Evolutionary conservation across 2,797 vertebrate species (phyloP).

Genomic region (Phataginus tetradactyla): DNA sequence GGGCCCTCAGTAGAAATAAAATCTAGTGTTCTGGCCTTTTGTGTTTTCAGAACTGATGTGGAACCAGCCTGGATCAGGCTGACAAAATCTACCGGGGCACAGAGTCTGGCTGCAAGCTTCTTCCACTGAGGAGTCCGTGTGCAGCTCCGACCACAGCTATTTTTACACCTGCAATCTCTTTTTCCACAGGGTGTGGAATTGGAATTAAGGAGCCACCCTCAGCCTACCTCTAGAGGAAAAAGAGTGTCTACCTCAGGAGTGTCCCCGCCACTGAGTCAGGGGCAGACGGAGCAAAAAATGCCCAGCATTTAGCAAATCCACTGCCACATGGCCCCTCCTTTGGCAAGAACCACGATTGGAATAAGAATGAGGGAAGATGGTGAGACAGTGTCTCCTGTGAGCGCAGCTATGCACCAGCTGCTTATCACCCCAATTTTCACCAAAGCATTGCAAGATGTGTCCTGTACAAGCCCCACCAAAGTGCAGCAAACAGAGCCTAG

Average conservation of each 20-base stretch:
- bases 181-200: neutral
- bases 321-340: neutral
- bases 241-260: neutral
- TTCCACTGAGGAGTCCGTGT: neutral
- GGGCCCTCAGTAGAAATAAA: neutral
- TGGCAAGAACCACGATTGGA: neutral
- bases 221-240: neutral
- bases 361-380: neutral
- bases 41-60: neutral
- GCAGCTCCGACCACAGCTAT: neutral
- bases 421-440: neutral
- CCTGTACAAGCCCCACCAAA: accelerated
- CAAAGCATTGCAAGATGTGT: accelerated
- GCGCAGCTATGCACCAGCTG: neutral
- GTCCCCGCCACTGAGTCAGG: neutral
- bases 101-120: neutral
- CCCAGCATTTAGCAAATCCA: neutral
- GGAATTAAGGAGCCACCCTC: neutral
- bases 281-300: neutral
- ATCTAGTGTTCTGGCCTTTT: neutral
- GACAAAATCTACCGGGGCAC: neutral
- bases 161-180: neutral
- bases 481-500: neutral
- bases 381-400: neutral
- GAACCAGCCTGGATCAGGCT: neutral